Percentiles rank a stretch among this genome's conserved stretches.
phyloP scores from a whole-genome alignment of 2,113 vertebrate genomes.

The Neogobius melanostomus region DNA sequence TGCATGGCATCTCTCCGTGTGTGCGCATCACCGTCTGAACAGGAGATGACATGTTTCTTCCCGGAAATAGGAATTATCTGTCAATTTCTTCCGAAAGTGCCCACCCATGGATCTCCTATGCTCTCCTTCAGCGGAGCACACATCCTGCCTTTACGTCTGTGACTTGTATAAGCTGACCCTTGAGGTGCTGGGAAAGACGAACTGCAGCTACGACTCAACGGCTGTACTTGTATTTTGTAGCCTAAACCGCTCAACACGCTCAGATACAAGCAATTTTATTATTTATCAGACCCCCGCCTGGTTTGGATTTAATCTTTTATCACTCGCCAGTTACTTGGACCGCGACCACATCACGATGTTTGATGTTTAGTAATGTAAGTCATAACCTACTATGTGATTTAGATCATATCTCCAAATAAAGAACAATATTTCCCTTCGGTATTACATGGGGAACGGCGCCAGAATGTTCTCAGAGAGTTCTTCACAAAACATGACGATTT shows the following conservation, averaged over 20 bases:
- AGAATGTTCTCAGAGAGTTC: conserved; percentile 8
- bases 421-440: conserved; percentile 16
- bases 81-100: not conserved
- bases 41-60: not conserved
- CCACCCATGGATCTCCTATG: not conserved
- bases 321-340: conserved; percentile 44
- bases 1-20: not conserved
- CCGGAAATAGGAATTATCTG: not conserved
- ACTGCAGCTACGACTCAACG: not conserved
- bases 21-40: not conserved
- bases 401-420: conserved; percentile 33
- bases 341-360: conserved; percentile 48
- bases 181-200: not conserved
- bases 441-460: conserved; percentile 18
- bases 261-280: conserved; percentile 25
- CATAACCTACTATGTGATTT: conserved; percentile 38
- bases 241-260: conserved; percentile 10
- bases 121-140: not conserved
- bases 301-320: conserved; percentile 51
- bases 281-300: conserved; percentile 30
- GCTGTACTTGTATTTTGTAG: conserved; percentile 17
- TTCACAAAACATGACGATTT: conserved; percentile 16
- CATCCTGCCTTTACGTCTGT: not conserved
- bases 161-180: not conserved
- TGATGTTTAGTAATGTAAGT: conserved; percentile 46